Conservation (phyloP, 2,888 invertebrate species). For the Pharmacophagus antenor region DNA sequence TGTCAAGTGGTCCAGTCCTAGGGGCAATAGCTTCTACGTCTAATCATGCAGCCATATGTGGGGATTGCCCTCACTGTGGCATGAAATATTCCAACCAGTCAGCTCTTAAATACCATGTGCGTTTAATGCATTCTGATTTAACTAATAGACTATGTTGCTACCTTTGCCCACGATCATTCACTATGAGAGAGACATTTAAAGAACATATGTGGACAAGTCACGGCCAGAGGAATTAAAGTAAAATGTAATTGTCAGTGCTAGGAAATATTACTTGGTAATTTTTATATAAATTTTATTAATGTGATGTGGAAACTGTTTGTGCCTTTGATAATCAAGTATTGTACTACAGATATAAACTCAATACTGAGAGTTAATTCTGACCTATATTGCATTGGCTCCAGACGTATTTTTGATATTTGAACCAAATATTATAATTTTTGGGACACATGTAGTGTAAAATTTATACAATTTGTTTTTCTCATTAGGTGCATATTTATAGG, state of each 20-base stretch:
- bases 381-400: neutral
- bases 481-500: constrained; percentile 10
- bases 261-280: constrained; percentile 36
- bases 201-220: constrained; percentile 86
- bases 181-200: constrained; percentile 84
- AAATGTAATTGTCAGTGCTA: constrained; percentile 54
- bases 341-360: neutral
- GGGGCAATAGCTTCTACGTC: constrained; percentile 66
- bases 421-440: neutral
- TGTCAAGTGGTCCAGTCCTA: constrained; percentile 59
- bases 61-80: constrained; percentile 85
- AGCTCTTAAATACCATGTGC: constrained; percentile 85
- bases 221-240: constrained; percentile 80
- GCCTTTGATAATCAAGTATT: constrained; percentile 20
- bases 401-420: neutral
- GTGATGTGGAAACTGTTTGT: constrained; percentile 21
- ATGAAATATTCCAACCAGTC: constrained; percentile 86
- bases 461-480: neutral
- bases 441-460: neutral
- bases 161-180: constrained; percentile 85
- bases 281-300: constrained; percentile 12
- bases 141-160: constrained; percentile 85
- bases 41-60: constrained; percentile 79
- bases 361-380: neutral
- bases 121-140: constrained; percentile 85